These are phyloP conservation scores for Varecia variegata DNA, from an alignment of 2,797 vertebrate genomes.

Conservation along the genomic window DNA sequence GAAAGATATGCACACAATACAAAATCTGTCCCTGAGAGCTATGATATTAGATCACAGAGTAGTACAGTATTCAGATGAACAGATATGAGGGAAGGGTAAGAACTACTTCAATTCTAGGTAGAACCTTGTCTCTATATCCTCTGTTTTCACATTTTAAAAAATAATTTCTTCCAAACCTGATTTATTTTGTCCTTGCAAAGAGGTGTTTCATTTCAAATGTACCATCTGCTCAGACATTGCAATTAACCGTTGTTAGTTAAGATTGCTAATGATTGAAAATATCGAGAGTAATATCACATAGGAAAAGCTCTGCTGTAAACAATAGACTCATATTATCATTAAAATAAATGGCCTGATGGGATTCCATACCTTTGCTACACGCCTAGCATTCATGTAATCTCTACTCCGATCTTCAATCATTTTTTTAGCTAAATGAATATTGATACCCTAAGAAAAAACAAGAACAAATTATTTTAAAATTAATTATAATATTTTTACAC, in stretches of 20 bases:
- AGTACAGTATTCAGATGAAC: not conserved
- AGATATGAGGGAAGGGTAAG: not conserved
- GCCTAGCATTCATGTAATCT: slow-evolving; percentile 99
- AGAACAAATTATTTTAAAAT: slow-evolving; percentile 30
- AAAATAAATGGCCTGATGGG: not conserved
- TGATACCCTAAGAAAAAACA: slow-evolving; percentile 92
- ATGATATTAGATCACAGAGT: not conserved
- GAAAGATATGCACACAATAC: not conserved
- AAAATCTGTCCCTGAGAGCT: not conserved
- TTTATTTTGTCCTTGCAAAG: slow-evolving; percentile 30
- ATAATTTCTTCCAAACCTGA: slow-evolving; percentile 14
- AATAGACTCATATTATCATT: not conserved
- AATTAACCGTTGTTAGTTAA: not conserved
- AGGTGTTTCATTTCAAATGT: slow-evolving; percentile 50
- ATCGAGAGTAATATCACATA: slow-evolving; percentile 8
- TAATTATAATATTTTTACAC: not conserved
- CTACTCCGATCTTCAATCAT: slow-evolving; percentile 99
- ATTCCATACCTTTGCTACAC: slow-evolving; percentile 94
- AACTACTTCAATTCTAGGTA: not conserved
- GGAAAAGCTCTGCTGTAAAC: not conserved
- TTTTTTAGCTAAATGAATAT: slow-evolving; percentile 99
- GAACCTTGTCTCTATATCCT: not conserved
- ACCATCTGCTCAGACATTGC: not conserved
- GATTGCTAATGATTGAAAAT: slow-evolving; percentile 17
- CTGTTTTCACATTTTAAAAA: not conserved